These are phyloP conservation scores for Tenthredo notha DNA, from an alignment of 2,888 invertebrate genomes.

Conservation along the genomic window DNA sequence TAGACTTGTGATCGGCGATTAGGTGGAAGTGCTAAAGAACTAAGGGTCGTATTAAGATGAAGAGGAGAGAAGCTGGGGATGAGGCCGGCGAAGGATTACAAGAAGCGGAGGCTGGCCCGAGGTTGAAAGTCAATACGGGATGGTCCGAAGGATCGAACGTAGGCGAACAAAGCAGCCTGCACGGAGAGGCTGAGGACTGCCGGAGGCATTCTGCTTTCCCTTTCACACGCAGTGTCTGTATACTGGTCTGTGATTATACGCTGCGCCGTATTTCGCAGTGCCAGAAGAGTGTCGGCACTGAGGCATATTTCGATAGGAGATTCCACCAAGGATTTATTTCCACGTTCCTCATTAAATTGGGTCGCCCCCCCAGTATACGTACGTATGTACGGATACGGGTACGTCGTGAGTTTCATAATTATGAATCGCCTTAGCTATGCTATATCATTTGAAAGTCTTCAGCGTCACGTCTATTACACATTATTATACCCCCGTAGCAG, in stretches of 20 bases:
- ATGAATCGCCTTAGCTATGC: constrained; percentile 15
- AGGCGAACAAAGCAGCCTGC: constrained; percentile 45
- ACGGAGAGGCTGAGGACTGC: constrained; percentile 47
- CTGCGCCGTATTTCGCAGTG: constrained; percentile 36
- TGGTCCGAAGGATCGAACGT: constrained; percentile 50
- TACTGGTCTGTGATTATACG: constrained; percentile 48
- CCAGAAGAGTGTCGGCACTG: background rate
- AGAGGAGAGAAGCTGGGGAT: background rate
- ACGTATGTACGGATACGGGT: background rate
- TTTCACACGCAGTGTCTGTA: constrained; percentile 74
- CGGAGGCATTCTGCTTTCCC: constrained; percentile 71
- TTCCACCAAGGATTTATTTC: constrained; percentile 38
- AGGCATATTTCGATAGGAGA: constrained; percentile 11
- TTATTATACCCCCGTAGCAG: constrained; percentile 6
- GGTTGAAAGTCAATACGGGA: constrained; percentile 48
- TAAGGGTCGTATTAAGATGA: background rate
- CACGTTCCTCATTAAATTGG: constrained; percentile 38
- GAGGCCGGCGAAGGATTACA: background rate
- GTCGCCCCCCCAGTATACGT: background rate
- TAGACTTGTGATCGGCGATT: background rate
- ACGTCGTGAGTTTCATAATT: constrained; percentile 35
- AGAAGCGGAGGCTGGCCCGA: constrained; percentile 38
- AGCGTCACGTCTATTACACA: background rate
- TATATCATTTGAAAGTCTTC: constrained; percentile 16
- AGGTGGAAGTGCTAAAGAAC: background rate